Percentiles rank a stretch among this genome's conserved stretches.
These are phyloP conservation scores for Malacosoma neustria DNA, from an alignment of 2,888 invertebrate genomes.

Conservation along the genomic window DNA sequence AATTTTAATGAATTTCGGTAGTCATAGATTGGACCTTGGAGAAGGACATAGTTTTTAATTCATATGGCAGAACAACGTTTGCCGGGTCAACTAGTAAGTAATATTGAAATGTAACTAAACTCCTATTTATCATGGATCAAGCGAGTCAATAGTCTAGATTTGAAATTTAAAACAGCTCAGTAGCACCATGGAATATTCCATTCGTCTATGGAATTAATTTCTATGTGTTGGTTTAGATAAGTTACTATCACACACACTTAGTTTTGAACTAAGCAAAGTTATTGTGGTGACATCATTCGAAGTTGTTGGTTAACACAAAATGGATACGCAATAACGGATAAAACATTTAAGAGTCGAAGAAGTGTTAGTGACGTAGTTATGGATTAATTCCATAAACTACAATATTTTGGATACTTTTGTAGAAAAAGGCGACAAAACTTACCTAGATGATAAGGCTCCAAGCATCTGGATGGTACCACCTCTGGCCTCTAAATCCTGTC, in stretches of 20 bases:
- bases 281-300: conserved; percentile 37
- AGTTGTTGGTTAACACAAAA: conserved; percentile 8
- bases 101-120: too few species aligned
- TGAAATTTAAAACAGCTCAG: conserved; percentile 27
- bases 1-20: too few species aligned
- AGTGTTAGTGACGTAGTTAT: conserved; percentile 1
- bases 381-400: background rate
- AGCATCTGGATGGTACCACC: too few species aligned
- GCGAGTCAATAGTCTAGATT: conserved; percentile 28
- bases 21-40: too few species aligned
- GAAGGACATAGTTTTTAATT: too few species aligned
- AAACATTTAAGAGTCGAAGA: conserved; percentile 1
- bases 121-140: too few species aligned
- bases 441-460: too few species aligned
- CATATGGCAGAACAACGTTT: too few species aligned
- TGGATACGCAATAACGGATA: background rate
- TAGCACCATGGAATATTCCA: conserved; percentile 38
- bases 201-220: conserved; percentile 15
- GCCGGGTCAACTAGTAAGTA: too few species aligned
- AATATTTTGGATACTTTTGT: too few species aligned
- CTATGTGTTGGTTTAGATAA: conserved; percentile 18
- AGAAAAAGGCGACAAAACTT: too few species aligned
- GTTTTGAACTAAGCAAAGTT: conserved; percentile 18
- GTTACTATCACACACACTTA: conserved; percentile 16
- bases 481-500: too few species aligned